Percentiles rank a stretch among this genome's conserved stretches.
phyloP scores from a whole-genome alignment of 1,140 invertebrate genomes.

The Diuraphis noxia region DNA sequence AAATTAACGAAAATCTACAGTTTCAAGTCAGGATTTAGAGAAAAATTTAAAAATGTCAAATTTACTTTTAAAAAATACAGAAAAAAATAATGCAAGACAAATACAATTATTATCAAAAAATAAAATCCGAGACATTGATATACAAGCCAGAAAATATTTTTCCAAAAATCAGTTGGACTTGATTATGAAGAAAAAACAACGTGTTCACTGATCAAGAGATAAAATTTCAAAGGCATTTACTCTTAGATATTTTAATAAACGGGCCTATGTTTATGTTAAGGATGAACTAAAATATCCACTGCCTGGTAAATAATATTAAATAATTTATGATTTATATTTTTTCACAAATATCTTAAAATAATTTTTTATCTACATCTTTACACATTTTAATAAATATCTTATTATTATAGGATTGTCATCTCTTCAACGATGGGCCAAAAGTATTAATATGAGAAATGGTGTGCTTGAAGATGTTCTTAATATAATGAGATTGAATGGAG shows the following conservation, averaged over 20 bases:
- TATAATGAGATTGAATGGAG: conserved; percentile 52
- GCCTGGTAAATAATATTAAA: not conserved
- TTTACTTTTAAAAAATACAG: not conserved
- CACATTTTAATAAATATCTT: conserved; percentile 19
- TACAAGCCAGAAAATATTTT: not conserved
- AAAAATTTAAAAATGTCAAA: not conserved
- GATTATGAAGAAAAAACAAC: conserved; percentile 5
- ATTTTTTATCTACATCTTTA: not conserved
- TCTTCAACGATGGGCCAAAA: conserved; percentile 45
- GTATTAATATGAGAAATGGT: conserved; percentile 44
- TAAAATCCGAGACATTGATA: not conserved
- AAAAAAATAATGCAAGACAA: not conserved
- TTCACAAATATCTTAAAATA: too few species aligned
- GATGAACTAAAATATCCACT: not conserved
- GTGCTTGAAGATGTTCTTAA: conserved; percentile 54
- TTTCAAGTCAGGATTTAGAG: not conserved
- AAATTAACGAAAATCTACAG: not conserved
- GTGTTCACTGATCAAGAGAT: not conserved
- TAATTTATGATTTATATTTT: too few species aligned
- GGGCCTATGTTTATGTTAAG: not conserved
- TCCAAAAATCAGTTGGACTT: conserved; percentile 2
- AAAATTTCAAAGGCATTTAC: not conserved
- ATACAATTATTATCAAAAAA: not conserved
- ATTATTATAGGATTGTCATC: conserved; percentile 21
- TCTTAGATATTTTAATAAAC: not conserved